Evolutionary conservation across 2,888 invertebrate species (phyloP).

Genomic region (Pollenia griseotomentosa): DNA sequence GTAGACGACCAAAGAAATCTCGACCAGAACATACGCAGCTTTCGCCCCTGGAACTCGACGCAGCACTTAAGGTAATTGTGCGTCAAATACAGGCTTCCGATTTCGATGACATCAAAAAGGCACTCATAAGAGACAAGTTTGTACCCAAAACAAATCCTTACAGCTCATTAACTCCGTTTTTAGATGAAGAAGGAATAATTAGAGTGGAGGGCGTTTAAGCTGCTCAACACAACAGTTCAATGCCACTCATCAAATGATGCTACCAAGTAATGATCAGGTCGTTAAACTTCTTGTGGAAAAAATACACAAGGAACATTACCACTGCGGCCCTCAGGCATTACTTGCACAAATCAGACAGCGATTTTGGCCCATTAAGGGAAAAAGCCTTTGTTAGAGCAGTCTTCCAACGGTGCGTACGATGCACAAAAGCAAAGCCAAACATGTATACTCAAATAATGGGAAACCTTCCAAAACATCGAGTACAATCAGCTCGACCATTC

Average conservation of each 20-base stretch:
- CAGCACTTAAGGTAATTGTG: neutral
- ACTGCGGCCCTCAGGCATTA: neutral
- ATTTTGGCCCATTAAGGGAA: neutral
- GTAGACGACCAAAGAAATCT: neutral
- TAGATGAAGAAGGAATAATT: neutral
- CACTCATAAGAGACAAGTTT: too few relatives aligned
- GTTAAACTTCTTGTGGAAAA: neutral
- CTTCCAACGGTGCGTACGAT: neutral
- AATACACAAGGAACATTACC: conserved; percentile 3
- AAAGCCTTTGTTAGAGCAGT: neutral
- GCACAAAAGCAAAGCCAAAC: neutral
- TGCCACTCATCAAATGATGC: too few relatives aligned
- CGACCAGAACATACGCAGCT: neutral
- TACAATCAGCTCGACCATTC: neutral
- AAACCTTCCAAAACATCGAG: neutral
- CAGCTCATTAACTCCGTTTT: neutral
- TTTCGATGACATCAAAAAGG: neutral
- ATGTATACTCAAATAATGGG: too few relatives aligned
- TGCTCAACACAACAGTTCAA: too few relatives aligned
- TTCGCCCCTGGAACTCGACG: neutral
- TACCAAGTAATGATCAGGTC: neutral
- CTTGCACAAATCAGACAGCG: neutral
- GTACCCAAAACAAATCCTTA: conserved; percentile 1
- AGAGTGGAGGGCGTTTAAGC: too few relatives aligned
- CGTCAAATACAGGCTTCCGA: conserved; percentile 5